Evolutionary conservation across 1,140 invertebrate genomes (phyloP).

Genomic region (Aricia agestis): DNA sequence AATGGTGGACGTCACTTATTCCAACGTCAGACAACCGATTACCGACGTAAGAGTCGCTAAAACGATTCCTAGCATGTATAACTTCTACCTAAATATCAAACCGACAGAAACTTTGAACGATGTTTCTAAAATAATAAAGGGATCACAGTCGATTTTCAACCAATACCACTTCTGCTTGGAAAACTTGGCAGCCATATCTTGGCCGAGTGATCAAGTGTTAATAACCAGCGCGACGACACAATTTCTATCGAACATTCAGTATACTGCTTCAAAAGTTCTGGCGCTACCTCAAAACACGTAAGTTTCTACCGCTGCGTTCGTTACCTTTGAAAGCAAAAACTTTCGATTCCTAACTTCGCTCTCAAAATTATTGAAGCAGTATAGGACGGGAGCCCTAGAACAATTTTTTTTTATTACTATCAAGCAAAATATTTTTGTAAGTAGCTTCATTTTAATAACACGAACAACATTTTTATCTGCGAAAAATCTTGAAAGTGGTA

Average conservation of each 20-base stretch:
- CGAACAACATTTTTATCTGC: too few species aligned
- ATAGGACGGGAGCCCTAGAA: too few species aligned
- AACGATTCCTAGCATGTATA: constrained; percentile 31
- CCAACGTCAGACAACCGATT: constrained; percentile 34
- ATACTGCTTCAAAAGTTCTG: constrained; percentile 73
- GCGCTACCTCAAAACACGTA: constrained; percentile 63
- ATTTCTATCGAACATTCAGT: constrained; percentile 78
- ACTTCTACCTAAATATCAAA: constrained; percentile 47
- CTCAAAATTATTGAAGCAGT: too few species aligned
- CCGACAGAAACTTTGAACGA: constrained; percentile 42
- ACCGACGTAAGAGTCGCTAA: constrained; percentile 43
- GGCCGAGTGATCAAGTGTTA: constrained; percentile 79
- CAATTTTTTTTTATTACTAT: too few species aligned
- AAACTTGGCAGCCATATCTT: constrained; percentile 77
- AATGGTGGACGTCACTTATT: constrained; percentile 81
- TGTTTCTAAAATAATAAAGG: constrained; percentile 57
- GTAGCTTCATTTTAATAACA: too few species aligned
- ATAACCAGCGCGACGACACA: constrained; percentile 77
- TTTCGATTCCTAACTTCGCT: too few species aligned
- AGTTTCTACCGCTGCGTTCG: too few species aligned
- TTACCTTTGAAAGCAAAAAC: too few species aligned
- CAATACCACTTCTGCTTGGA: constrained; percentile 74
- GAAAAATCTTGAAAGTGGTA: too few species aligned
- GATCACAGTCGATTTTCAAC: constrained; percentile 40
- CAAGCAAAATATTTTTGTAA: too few species aligned